Percentiles rank a stretch among this genome's conserved stretches.
Evolutionary conservation across 2,888 invertebrate genomes (phyloP).

Genomic region (Conus canariensis): DNA sequence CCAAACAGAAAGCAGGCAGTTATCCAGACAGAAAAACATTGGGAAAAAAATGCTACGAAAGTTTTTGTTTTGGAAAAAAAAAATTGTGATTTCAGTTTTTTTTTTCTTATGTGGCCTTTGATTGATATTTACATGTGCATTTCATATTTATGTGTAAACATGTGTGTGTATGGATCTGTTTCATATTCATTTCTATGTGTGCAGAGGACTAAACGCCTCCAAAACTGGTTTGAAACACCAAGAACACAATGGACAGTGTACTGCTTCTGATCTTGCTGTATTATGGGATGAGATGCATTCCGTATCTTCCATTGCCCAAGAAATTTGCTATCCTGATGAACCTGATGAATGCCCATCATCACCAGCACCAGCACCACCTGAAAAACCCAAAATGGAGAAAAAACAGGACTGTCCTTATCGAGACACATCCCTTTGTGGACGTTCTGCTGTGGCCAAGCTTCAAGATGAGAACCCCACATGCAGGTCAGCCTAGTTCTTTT

Average conservation of each 20-base stretch:
- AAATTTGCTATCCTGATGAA: conserved; percentile 17
- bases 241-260: conserved; percentile 29
- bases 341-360: conserved; percentile 7
- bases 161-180: too few relatives aligned
- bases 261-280: conserved; percentile 31
- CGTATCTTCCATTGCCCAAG: neutral
- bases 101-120: too few relatives aligned
- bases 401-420: neutral
- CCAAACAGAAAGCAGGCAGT: too few relatives aligned
- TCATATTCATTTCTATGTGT: neutral
- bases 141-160: too few relatives aligned
- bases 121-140: too few relatives aligned
- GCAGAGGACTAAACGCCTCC: conserved; percentile 37
- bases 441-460: neutral
- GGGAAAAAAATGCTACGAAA: too few relatives aligned
- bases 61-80: too few relatives aligned
- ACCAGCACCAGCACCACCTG: neutral
- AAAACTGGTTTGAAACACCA: conserved; percentile 24
- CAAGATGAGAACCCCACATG: neutral
- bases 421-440: conserved; percentile 4
- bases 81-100: too few relatives aligned
- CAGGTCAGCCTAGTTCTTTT: neutral
- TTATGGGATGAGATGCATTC: conserved; percentile 35
- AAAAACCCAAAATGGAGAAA: neutral
- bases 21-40: too few relatives aligned